phyloP scores from a whole-genome alignment of 2,113 vertebrate genomes.

The Haemorhous mexicanus region DNA sequence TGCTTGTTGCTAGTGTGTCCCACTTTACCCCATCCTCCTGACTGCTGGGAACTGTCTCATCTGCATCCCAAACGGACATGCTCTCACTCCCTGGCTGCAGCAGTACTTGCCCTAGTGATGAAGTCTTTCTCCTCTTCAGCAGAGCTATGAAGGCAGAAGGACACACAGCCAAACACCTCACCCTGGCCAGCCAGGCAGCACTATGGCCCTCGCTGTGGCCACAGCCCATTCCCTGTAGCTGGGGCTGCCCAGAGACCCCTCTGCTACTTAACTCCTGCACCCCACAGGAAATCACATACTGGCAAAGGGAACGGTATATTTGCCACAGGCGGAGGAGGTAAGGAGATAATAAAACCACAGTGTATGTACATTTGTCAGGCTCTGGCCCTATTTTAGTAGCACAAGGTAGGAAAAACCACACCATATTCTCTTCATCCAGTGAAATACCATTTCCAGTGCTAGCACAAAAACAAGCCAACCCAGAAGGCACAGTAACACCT shows the following conservation, averaged over 20 bases:
- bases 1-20: slow-evolving; percentile 77
- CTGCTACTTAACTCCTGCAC: not conserved
- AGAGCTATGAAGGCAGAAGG: slow-evolving; percentile 1
- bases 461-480: not conserved
- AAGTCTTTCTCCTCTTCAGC: slow-evolving; percentile 35
- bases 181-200: not conserved
- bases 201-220: not conserved
- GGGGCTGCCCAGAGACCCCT: not conserved
- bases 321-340: not conserved
- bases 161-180: not conserved
- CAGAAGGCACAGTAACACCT: not conserved
- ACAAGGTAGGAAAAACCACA: not conserved
- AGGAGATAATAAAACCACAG: not conserved
- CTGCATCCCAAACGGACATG: slow-evolving; percentile 34
- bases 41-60: slow-evolving; percentile 39
- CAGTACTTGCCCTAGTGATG: slow-evolving; percentile 28
- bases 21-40: slow-evolving; percentile 60
- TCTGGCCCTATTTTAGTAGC: not conserved
- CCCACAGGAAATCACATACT: not conserved
- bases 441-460: not conserved
- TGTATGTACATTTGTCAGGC: not conserved
- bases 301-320: not conserved
- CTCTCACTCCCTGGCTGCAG: slow-evolving; percentile 28
- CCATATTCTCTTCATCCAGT: not conserved
- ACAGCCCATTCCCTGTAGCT: not conserved